phyloP scores from a whole-genome alignment of 2,888 invertebrate species.

The Diplolepis rosae region DNA sequence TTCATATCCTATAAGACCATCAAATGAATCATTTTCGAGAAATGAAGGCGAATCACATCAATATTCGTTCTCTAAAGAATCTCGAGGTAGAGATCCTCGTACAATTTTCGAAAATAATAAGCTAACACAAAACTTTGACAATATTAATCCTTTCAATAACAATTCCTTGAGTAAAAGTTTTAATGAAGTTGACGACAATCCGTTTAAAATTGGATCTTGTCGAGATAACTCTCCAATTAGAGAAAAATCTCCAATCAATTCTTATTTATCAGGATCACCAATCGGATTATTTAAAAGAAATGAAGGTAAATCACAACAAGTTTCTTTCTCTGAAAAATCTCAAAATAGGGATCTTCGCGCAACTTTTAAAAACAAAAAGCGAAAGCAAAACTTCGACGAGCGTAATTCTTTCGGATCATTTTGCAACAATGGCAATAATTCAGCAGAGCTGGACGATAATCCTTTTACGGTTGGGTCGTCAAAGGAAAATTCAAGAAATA shows the following conservation, averaged over 20 bases:
- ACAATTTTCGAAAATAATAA: not conserved
- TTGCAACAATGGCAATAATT: conserved; percentile 48
- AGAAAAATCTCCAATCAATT: too few species aligned
- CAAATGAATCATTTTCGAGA: too few species aligned
- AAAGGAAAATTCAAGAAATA: not conserved
- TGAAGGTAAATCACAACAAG: not conserved
- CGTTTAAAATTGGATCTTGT: conserved; percentile 38
- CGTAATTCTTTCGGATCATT: conserved; percentile 36
- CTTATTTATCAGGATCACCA: too few species aligned
- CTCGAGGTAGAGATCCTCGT: not conserved
- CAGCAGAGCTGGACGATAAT: not conserved
- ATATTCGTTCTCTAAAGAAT: not conserved
- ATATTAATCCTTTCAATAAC: conserved; percentile 34
- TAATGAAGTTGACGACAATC: conserved; percentile 33
- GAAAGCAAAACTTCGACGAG: not conserved
- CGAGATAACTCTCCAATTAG: conserved; percentile 69
- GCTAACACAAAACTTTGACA: not conserved
- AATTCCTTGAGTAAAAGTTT: conserved; percentile 47
- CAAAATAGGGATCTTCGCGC: not conserved
- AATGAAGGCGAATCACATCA: not conserved
- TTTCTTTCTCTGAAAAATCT: not conserved
- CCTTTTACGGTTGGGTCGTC: not conserved
- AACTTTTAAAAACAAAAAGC: not conserved
- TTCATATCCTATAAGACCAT: too few species aligned
- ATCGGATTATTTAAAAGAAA: too few species aligned